Conservation (phyloP, 2,888 invertebrate species). For the Dinocampus coccinellae region DNA sequence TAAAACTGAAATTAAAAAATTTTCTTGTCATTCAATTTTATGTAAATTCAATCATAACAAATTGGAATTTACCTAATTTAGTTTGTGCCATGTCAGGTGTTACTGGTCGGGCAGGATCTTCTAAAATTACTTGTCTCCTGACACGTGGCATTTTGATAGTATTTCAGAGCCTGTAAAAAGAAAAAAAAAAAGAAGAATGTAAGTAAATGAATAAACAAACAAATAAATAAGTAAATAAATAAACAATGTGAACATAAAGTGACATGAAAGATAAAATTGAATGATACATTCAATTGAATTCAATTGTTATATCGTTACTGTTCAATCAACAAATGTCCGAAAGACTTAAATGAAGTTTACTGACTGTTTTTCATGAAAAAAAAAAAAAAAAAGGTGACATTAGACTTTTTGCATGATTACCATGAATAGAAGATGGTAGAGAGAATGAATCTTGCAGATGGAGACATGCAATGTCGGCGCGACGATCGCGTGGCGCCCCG, state of each 20-base stretch:
- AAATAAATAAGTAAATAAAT: too few species aligned
- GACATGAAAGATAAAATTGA: background rate
- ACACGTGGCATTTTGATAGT: conserved; percentile 64
- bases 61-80: conserved; percentile 63
- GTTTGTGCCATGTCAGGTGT: conserved; percentile 68
- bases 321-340: background rate
- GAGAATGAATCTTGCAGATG: conserved; percentile 30
- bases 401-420: conserved; percentile 8
- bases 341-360: background rate
- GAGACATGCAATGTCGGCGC: conserved; percentile 37
- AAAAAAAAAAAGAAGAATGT: conserved; percentile 3
- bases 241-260: too few species aligned
- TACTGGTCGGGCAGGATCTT: conserved; percentile 67
- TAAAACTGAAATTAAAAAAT: conserved; percentile 9
- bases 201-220: too few species aligned
- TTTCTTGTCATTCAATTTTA: background rate
- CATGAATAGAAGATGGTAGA: conserved; percentile 25
- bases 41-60: background rate
- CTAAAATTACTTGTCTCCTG: conserved; percentile 67
- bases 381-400: background rate
- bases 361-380: background rate
- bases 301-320: background rate
- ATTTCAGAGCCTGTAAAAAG: conserved; percentile 38
- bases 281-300: background rate
- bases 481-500: conserved; percentile 47